Evolutionary conservation across 2,888 invertebrate species (phyloP), one percentile per base, ranked within the genome.

Genomic region (Nudaria mundana): DNA sequence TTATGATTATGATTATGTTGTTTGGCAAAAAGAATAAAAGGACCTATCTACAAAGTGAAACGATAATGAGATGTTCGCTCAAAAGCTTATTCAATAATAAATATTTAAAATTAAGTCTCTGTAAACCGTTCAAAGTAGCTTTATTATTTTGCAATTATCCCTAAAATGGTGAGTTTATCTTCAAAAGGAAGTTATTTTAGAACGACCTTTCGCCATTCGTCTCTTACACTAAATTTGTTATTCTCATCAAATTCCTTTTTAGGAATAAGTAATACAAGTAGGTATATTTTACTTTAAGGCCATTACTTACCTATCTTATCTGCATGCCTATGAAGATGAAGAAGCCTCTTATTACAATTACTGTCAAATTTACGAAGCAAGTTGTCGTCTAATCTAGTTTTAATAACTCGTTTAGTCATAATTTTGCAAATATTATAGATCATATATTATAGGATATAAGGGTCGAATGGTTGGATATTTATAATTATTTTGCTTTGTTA

Each of bases 161-260:
- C 10, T 7, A 23, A 11, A 32, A 32, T 3, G n/a, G 22, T n/a
- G n/a, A 11, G 31, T 31, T 31, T 22, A 32, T 32, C 14, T 32
- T 24, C 14, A 23, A 23, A 24, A 24, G 15, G 11, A 32, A 15
- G 31, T 31, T 31, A 20, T 31, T 31, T 31, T 22, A 22, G 31
- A n/a, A 12, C 30, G 14, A 7, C 32, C 32, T n/a, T 23, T 23
- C 32, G 6, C n/a, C n/a, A n/a, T n/a, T n/a, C n/a, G n/a, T n/a
- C n/a, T 24, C 32, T 15, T 24, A 32, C 15, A 15, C n/a, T 10
- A 13, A 23, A 32, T 15, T 24, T 32, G 14, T 32, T 32, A 15
- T 15, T 14, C 14, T 15, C 23, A 15, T 24, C 20, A 32, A 23
- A 11, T 4, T 23, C 32, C 15, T 32, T 32, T 32, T 15, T 15